Evolutionary conservation across 2,113 vertebrate species (phyloP).

Genomic region (Eidolon helvum): DNA sequence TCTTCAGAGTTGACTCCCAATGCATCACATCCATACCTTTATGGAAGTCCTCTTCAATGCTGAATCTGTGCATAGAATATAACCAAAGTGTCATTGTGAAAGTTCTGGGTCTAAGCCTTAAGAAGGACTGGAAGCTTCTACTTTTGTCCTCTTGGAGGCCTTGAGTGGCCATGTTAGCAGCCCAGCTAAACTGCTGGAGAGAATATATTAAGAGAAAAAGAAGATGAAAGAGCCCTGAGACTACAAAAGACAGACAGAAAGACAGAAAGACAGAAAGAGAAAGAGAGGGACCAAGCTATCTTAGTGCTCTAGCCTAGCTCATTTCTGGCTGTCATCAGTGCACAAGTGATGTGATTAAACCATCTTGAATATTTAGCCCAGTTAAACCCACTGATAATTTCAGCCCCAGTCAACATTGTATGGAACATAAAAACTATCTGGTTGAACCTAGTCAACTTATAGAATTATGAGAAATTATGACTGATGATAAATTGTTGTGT

Average conservation of each 20-base stretch:
- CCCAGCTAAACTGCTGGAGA: background rate
- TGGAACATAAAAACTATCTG: background rate
- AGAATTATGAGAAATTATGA: background rate
- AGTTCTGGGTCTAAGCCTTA: background rate
- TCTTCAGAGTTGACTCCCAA: background rate
- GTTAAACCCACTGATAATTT: background rate
- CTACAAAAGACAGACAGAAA: background rate
- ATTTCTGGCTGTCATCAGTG: background rate
- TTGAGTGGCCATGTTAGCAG: background rate
- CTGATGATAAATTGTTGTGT: background rate
- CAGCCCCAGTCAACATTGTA: background rate
- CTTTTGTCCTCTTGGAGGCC: background rate
- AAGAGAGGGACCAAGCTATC: background rate
- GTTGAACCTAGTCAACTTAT: background rate
- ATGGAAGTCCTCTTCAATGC: too few species aligned
- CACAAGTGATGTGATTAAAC: background rate
- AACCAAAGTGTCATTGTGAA: background rate
- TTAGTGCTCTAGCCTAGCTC: accelerated
- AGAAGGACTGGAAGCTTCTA: background rate
- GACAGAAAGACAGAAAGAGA: background rate
- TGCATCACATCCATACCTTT: background rate
- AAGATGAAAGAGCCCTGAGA: background rate
- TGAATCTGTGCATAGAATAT: background rate
- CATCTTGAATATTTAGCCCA: background rate
- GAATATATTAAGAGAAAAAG: background rate